phyloP scores from a whole-genome alignment of 2,113 vertebrate species.

The Copsychus sechellarum region DNA sequence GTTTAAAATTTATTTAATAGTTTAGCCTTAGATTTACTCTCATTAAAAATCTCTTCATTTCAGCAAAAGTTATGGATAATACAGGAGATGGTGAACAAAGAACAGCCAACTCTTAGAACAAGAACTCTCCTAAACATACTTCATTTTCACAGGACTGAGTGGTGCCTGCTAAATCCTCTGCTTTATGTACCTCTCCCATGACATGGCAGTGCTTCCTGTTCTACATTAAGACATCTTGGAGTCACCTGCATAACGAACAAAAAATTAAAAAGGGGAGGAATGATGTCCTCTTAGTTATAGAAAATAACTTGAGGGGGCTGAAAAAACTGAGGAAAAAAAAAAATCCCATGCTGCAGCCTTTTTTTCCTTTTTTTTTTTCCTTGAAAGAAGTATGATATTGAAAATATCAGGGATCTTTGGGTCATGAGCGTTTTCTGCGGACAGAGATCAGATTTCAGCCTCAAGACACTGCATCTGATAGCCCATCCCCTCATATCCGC shows the following conservation, averaged over 20 bases:
- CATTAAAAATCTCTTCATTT: neutral
- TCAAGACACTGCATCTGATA: slow-evolving; percentile 45
- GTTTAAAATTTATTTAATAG: neutral
- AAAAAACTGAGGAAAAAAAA: neutral
- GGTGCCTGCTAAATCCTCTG: neutral
- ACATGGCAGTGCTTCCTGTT: neutral
- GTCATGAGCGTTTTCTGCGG: neutral
- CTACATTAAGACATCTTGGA: neutral
- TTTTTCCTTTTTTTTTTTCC: neutral
- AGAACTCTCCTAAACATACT: neutral
- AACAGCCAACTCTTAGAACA: neutral
- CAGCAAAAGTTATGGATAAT: neutral
- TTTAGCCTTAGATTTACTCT: neutral
- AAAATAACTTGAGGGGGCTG: neutral
- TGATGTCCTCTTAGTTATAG: neutral
- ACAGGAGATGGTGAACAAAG: neutral
- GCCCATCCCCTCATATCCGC: slow-evolving; percentile 52
- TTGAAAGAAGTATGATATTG: neutral
- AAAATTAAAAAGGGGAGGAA: neutral
- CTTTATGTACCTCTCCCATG: neutral
- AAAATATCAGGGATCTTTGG: neutral
- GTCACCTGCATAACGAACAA: neutral
- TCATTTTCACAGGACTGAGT: neutral
- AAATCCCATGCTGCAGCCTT: neutral
- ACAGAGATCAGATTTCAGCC: neutral